These are phyloP conservation scores for Creontiades dilutus DNA, from an alignment of 2,888 invertebrate genomes.

Conservation along the genomic window DNA sequence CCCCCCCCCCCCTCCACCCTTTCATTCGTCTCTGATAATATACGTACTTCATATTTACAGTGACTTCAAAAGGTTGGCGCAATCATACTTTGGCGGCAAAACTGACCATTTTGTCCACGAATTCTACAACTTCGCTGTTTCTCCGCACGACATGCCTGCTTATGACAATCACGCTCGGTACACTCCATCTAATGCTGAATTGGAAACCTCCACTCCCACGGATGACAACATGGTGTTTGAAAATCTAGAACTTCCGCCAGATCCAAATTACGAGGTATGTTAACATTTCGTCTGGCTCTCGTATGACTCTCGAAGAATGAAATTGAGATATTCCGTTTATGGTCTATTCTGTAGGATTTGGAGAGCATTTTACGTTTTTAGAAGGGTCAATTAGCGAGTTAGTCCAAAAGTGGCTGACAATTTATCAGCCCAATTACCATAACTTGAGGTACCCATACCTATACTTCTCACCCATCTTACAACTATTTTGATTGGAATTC, in stretches of 20 bases:
- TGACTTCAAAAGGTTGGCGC: slow-evolving; percentile 86
- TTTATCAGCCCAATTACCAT: too few relatives aligned
- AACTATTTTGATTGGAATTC: too few relatives aligned
- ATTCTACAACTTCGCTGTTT: slow-evolving; percentile 90
- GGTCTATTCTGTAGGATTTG: too few relatives aligned
- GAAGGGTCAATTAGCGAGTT: too few relatives aligned
- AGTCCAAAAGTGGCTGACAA: too few relatives aligned
- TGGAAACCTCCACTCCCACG: not conserved
- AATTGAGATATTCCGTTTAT: too few relatives aligned
- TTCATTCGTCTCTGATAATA: too few relatives aligned
- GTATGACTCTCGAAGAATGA: too few relatives aligned
- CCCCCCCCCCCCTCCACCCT: too few relatives aligned
- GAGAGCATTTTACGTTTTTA: too few relatives aligned
- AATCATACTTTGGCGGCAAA: slow-evolving; percentile 84
- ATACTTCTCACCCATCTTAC: too few relatives aligned
- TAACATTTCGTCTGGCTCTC: not conserved
- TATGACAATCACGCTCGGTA: slow-evolving; percentile 82
- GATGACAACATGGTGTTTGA: not conserved
- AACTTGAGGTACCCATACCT: too few relatives aligned
- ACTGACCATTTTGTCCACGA: slow-evolving; percentile 95
- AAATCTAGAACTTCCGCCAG: not conserved
- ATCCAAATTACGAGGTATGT: not conserved
- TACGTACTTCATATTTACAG: slow-evolving; percentile 51
- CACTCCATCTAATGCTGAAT: slow-evolving; percentile 40
- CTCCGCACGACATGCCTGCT: slow-evolving; percentile 92